These are phyloP conservation scores for Aporrectodea caliginosa DNA, from an alignment of 1,140 invertebrate genomes.

Conservation along the genomic window DNA sequence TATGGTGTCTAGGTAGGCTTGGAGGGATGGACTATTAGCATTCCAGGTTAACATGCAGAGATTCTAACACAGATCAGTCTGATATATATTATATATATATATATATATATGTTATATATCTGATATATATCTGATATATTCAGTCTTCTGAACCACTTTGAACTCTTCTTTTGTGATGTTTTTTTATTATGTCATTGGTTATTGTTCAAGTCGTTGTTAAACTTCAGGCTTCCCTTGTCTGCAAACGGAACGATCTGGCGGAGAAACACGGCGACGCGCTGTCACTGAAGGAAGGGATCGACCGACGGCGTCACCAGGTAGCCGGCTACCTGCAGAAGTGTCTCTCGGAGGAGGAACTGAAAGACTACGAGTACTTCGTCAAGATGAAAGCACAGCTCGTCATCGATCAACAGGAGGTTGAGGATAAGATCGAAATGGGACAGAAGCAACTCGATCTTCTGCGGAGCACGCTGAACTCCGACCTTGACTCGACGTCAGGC, in stretches of 20 bases:
- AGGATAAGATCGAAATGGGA: constrained; percentile 80
- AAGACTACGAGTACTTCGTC: constrained; percentile 82
- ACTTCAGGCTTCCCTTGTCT: constrained; percentile 69
- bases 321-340: constrained; percentile 71
- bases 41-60: too few species aligned
- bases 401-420: constrained; percentile 76
- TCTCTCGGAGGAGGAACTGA: constrained; percentile 70
- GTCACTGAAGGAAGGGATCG: constrained; percentile 76
- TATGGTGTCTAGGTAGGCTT: too few species aligned
- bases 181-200: constrained; percentile 16
- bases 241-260: constrained; percentile 72
- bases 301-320: constrained; percentile 72
- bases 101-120: too few species aligned
- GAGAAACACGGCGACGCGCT: constrained; percentile 81
- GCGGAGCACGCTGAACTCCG: constrained; percentile 4
- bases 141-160: too few species aligned
- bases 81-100: too few species aligned
- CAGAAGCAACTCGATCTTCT: constrained; percentile 69
- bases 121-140: too few species aligned
- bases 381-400: constrained; percentile 88
- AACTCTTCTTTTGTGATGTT: too few species aligned
- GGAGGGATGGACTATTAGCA: too few species aligned
- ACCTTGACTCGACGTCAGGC: background rate
- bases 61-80: too few species aligned
- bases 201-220: too few species aligned